Conservation (phyloP, 2,888 invertebrate species). For the Limnephilus auricula region DNA sequence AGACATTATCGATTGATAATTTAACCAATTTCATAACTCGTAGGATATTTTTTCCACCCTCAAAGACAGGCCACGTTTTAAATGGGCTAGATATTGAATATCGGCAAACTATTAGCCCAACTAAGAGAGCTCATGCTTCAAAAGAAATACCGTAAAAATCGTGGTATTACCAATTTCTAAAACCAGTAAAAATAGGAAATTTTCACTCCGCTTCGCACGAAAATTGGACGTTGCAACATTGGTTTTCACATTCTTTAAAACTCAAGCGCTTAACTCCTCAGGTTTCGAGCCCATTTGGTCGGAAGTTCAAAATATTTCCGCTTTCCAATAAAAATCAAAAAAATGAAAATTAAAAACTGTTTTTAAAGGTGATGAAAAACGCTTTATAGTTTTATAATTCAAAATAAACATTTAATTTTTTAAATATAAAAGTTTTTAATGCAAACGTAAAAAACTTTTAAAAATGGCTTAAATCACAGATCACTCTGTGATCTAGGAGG, state of each 20-base stretch:
- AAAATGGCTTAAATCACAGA: no score
- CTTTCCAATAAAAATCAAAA: no score
- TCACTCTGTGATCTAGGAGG: no score
- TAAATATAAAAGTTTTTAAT: no score
- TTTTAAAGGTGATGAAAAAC: no score
- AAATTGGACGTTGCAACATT: neutral
- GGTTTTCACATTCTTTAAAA: neutral
- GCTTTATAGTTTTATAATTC: no score
- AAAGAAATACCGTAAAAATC: neutral
- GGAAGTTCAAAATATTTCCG: no score
- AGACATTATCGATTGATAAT: neutral
- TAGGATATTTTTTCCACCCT: neutral
- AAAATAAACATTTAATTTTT: no score
- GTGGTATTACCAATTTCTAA: neutral
- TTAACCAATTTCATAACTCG: neutral
- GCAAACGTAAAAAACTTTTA: no score
- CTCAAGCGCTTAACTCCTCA: no score
- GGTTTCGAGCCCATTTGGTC: neutral
- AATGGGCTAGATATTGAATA: neutral
- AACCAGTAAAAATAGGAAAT: neutral
- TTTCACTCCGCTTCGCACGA: neutral
- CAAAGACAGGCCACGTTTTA: neutral
- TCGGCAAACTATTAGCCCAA: neutral
- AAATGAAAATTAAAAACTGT: no score
- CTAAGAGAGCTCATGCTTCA: neutral